Conservation (phyloP, 2,113 vertebrate species). For the Pithys albifrons region DNA sequence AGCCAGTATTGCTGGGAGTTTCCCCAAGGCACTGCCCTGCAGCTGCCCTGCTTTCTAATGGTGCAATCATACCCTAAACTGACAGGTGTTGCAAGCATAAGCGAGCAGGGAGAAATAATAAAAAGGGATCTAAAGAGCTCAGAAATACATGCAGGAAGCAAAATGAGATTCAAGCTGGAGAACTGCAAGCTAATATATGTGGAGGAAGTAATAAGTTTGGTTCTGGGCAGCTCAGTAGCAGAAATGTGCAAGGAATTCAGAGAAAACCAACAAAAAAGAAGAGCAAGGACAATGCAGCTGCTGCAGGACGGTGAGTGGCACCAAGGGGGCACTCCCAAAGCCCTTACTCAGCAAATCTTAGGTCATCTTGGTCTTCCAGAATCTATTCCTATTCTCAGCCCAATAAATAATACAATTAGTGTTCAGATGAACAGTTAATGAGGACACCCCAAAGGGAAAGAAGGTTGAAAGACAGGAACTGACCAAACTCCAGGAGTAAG, state of each 20-base stretch:
- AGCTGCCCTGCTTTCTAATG: slow-evolving; percentile 14
- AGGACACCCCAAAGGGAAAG: neutral
- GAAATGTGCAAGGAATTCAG: slow-evolving; percentile 29
- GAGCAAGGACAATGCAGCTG: neutral
- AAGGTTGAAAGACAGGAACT: neutral
- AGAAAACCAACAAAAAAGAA: neutral
- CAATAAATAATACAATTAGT: neutral
- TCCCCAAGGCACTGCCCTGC: neutral
- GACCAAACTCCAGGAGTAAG: neutral
- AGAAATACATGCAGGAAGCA: neutral
- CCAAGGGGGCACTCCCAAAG: neutral
- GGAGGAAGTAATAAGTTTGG: slow-evolving; percentile 33
- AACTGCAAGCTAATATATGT: slow-evolving; percentile 23
- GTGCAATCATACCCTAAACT: neutral
- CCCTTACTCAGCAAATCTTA: neutral
- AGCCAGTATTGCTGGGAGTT: neutral
- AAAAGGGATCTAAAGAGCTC: slow-evolving; percentile 51
- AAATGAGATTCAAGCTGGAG: slow-evolving; percentile 43
- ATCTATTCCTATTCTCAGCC: neutral
- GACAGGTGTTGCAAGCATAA: slow-evolving; percentile 1
- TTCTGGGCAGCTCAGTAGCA: neutral
- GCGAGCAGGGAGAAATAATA: slow-evolving; percentile 27
- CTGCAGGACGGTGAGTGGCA: neutral
- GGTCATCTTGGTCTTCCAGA: neutral
- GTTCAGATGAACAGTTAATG: neutral